Evolutionary conservation across 2,113 vertebrate genomes (phyloP).

Genomic region (Mungos mungo): DNA sequence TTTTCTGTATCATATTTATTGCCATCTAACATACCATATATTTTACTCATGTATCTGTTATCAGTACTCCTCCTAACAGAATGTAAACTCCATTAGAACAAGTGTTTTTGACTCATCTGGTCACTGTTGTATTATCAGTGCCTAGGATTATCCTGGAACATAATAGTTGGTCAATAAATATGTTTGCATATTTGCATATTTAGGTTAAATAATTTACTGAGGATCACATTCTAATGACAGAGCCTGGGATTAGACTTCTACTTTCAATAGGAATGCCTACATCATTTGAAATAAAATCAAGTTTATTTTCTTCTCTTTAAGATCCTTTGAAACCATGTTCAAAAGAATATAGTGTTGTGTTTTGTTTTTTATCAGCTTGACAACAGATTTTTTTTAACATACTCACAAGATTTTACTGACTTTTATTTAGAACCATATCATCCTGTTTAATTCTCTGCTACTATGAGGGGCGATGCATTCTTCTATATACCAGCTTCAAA

Average conservation of each 20-base stretch:
- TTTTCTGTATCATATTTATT: not conserved
- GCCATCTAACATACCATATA: not conserved
- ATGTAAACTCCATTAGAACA: not conserved
- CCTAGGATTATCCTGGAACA: not conserved
- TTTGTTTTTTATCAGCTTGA: not conserved
- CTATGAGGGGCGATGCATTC: not conserved
- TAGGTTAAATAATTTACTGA: not conserved
- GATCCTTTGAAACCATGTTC: not conserved
- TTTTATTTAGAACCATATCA: not conserved
- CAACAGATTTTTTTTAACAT: not conserved
- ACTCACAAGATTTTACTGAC: not conserved
- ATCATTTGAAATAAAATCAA: not conserved
- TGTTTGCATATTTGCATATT: not conserved
- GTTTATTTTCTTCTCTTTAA: not conserved
- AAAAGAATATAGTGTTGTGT: not conserved
- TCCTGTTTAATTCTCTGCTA: not conserved
- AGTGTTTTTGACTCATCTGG: not conserved
- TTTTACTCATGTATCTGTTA: not conserved
- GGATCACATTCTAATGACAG: not conserved
- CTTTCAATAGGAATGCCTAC: not conserved
- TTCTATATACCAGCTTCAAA: not conserved
- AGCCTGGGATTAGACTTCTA: not conserved
- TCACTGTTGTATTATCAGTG: not conserved
- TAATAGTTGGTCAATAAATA: not conserved
- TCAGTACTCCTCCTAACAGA: not conserved